phyloP scores from a whole-genome alignment of 1,140 invertebrate genomes.

The Drosophila pseudoobscura region DNA sequence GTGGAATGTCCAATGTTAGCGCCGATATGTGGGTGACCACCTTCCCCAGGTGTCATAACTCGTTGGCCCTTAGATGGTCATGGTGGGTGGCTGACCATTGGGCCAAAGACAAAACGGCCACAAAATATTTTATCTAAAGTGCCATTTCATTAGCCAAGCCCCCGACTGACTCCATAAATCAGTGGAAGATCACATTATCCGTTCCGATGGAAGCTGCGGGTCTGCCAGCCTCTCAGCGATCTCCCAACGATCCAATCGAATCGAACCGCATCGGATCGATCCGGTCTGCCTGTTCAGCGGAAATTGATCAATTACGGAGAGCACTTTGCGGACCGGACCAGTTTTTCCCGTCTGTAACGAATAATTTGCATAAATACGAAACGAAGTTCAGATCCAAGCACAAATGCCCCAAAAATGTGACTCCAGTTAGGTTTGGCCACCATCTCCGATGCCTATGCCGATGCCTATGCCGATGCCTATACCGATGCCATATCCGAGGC shows the following conservation, averaged over 20 bases:
- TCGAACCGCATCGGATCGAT: slow-evolving; percentile 20
- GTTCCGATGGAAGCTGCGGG: slow-evolving; percentile 52
- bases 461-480: slow-evolving; percentile 14
- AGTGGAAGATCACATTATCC: slow-evolving; percentile 65
- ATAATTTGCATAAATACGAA: slow-evolving; percentile 70
- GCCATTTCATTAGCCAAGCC: slow-evolving; percentile 70
- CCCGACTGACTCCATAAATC: slow-evolving; percentile 56
- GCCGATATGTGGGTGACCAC: slow-evolving; percentile 41
- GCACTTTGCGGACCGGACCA: slow-evolving; percentile 75
- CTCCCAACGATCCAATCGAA: slow-evolving; percentile 5
- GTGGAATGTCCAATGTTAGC: slow-evolving; percentile 49
- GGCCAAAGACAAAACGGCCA: slow-evolving; percentile 21
- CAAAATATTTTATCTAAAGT: slow-evolving; percentile 44
- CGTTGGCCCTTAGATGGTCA: slow-evolving; percentile 15
- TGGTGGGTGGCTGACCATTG: slow-evolving; percentile 17
- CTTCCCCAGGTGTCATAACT: slow-evolving; percentile 46
- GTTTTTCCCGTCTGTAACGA: slow-evolving; percentile 69
- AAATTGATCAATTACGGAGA: slow-evolving; percentile 79
- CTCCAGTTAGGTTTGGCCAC: slow-evolving; percentile 50
- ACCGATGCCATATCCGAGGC: slow-evolving; percentile 49
- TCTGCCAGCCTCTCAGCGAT: slow-evolving; percentile 35
- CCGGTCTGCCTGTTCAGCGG: slow-evolving; percentile 53
- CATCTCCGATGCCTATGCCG: slow-evolving; percentile 38
- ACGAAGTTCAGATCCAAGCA: slow-evolving; percentile 51
- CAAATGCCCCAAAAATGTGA: slow-evolving; percentile 39